A percentile compares a stretch with the other conserved stretches of the same genome.
Conservation (phyloP, 2,797 vertebrate genomes). For the Artibeus lituratus region DNA sequence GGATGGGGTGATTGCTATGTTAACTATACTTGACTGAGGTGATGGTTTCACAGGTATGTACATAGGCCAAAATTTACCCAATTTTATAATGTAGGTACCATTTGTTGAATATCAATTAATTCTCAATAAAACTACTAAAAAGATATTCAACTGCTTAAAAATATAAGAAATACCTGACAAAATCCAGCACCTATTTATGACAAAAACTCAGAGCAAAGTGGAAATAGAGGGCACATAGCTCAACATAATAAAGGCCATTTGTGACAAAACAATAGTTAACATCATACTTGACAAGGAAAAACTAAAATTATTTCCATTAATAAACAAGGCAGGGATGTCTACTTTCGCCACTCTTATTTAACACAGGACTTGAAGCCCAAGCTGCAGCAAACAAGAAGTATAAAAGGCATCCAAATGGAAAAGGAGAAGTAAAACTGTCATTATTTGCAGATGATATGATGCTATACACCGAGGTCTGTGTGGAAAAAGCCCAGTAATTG, state of each 20-base stretch:
- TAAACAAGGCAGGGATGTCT: neutral
- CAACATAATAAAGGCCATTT: neutral
- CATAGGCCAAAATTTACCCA: neutral
- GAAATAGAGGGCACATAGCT: neutral
- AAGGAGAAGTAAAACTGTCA: neutral
- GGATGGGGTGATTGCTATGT: neutral
- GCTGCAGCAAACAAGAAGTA: neutral
- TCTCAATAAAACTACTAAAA: neutral
- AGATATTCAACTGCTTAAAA: neutral
- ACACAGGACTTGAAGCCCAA: neutral
- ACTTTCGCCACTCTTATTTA: neutral
- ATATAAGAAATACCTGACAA: neutral
- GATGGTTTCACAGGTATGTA: neutral
- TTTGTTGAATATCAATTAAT: neutral
- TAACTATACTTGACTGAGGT: neutral
- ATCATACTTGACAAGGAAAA: neutral
- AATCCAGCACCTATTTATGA: neutral
- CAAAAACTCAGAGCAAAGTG: neutral
- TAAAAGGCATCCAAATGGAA: neutral
- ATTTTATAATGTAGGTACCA: neutral
- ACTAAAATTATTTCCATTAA: neutral
- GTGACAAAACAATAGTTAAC: neutral
- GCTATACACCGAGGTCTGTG: neutral
- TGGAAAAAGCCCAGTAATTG: neutral
- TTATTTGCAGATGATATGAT: neutral